Evolutionary conservation across 2,888 invertebrate species (phyloP).

Genomic region (Lottia gigantea): DNA sequence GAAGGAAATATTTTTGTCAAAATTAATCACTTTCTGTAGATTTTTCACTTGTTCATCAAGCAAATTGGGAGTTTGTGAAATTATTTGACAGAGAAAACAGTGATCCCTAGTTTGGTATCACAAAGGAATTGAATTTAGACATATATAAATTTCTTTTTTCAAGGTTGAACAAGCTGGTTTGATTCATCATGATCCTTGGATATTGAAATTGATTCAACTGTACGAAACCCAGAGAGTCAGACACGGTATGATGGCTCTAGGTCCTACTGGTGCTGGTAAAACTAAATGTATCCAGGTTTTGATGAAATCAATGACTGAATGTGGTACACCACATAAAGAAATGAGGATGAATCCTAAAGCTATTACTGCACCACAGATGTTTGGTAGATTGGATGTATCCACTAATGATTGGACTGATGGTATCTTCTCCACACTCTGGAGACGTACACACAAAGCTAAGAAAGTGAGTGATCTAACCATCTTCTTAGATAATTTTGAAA

Average conservation of each 20-base stretch:
- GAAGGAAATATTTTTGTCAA: too few relatives aligned
- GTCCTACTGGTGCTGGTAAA: constrained; percentile 73
- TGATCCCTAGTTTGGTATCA: too few relatives aligned
- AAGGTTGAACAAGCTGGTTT: constrained; percentile 73
- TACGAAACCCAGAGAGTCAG: constrained; percentile 69
- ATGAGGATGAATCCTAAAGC: constrained; percentile 99
- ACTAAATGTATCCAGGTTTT: constrained; percentile 89
- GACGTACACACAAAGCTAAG: constrained; percentile 91
- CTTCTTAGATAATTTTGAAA: background rate
- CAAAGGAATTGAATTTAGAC: too few relatives aligned
- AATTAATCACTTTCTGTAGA: too few relatives aligned
- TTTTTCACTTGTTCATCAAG: too few relatives aligned
- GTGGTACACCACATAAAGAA: constrained; percentile 88
- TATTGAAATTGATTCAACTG: constrained; percentile 90
- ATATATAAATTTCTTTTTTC: background rate
- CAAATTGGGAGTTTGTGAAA: too few relatives aligned
- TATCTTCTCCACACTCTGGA: constrained; percentile 96
- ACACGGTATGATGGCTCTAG: constrained; percentile 70
- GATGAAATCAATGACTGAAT: constrained; percentile 89
- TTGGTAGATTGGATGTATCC: constrained; percentile 93
- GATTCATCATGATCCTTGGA: constrained; percentile 94
- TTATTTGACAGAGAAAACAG: too few relatives aligned
- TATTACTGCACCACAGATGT: constrained; percentile 97
- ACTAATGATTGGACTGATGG: constrained; percentile 99
- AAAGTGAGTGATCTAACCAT: constrained; percentile 67